Base-by-base conservation (phyloP, 2,888 invertebrate species). In the Harmothoe impar region DNA sequence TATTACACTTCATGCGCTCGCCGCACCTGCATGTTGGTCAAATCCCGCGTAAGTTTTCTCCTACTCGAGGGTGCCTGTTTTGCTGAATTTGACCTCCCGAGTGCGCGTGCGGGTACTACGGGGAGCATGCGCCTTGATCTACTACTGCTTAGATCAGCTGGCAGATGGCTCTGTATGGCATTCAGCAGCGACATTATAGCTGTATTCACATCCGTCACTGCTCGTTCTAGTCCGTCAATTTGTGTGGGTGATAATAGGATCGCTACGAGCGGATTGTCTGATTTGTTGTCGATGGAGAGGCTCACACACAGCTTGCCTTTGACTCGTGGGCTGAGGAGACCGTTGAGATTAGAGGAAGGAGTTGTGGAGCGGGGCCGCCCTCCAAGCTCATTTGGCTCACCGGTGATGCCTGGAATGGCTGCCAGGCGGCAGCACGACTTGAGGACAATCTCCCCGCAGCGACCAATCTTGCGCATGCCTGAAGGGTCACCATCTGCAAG, bases 401-500 rank as follows among this genome's bases (percentile, higher is more conserved):
- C 86, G 1, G 86, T 86, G 52, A 86, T 86, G 23, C 86, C 86
- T 20, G 86, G 86, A 20, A 86, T 56, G 31, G 86, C 86, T 29
- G 86, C 86, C 54, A 86, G 29, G 12, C 86, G 86, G 29, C 86
- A 86, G 86, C 86, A 86, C 52, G 86, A 86, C 56, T 86, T 86
- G 86, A 86, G 86, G 29, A 86, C 86, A 54, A 86, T 86, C 29
- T 86, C 86, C 52, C 86, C 86, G 29, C 86, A 86, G 29, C 86
- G 86, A 29, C 86, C 86, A 33, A 86, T 56, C 29, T 86, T 86
- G 17, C 86, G 20, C 86, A 86, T 86, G 0, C 56, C 86, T 29
- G 54, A 54, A 17, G 86, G 86, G 29, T 86, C 86, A 29, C 86
- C 86, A 20, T 86, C 86, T 86, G 54, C 7, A 86, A 31, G n/a